phyloP scores from a whole-genome alignment of 2,797 vertebrate genomes.

The Chloroceryle amazona region DNA sequence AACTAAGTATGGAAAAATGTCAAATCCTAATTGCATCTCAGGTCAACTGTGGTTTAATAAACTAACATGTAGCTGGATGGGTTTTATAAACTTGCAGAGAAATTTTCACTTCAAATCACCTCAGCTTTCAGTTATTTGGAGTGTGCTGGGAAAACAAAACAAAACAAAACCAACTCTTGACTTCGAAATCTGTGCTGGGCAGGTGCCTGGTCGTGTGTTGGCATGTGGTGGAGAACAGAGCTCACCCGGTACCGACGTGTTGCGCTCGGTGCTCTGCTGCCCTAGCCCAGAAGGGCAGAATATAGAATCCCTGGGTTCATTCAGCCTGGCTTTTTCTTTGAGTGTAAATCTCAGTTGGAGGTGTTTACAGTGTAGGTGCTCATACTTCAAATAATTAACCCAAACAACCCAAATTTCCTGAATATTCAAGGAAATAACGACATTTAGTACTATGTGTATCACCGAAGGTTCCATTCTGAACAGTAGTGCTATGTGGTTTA shows the following conservation, averaged over 20 bases:
- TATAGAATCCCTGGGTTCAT: neutral
- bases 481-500: neutral
- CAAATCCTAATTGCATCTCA: constrained; percentile 84
- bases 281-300: neutral
- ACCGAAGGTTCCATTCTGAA: neutral
- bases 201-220: neutral
- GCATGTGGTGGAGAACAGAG: neutral
- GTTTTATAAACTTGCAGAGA: constrained; percentile 66
- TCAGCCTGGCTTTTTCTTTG: neutral
- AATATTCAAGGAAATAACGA: constrained; percentile 41
- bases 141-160: neutral
- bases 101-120: constrained; percentile 43
- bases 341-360: constrained; percentile 10
- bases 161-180: neutral
- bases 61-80: constrained; percentile 66
- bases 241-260: neutral
- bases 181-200: neutral
- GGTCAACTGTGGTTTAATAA: constrained; percentile 81
- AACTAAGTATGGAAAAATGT: constrained; percentile 85
- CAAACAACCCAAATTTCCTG: constrained; percentile 31
- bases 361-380: constrained; percentile 48
- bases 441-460: neutral
- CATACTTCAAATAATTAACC: neutral
- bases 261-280: constrained; percentile 21
- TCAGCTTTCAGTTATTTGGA: neutral